phyloP scores from a whole-genome alignment of 2,797 vertebrate species.

The Trachops cirrhosus region DNA sequence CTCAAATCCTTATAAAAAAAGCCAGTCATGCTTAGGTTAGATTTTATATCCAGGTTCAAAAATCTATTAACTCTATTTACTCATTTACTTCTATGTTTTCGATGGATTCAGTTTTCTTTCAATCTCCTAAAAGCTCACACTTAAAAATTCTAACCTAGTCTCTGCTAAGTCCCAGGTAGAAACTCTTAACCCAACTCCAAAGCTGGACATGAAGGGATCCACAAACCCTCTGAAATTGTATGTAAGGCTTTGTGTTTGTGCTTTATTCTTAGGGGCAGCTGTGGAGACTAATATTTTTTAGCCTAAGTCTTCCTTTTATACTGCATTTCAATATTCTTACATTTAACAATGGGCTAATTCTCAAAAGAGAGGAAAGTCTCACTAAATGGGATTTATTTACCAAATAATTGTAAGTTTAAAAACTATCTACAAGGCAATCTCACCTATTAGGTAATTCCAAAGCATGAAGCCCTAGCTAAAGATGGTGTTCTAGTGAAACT shows the following conservation, averaged over 20 bases:
- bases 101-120: neutral
- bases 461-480: neutral
- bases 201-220: neutral
- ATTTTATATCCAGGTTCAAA: neutral
- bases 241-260: neutral
- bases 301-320: neutral
- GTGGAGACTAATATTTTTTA: neutral
- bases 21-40: neutral
- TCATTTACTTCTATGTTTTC: neutral
- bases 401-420: neutral
- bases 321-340: neutral
- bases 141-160: slow-evolving; percentile 12
- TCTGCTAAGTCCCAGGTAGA: neutral
- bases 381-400: neutral
- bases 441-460: neutral
- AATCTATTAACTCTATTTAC: neutral
- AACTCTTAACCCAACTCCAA: slow-evolving; percentile 5
- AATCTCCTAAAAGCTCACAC: neutral
- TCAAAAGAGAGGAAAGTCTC: neutral
- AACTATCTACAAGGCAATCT: neutral
- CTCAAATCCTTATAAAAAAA: neutral
- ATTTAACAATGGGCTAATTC: neutral
- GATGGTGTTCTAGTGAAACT: neutral
- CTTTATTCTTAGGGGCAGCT: neutral
- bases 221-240: neutral